Base-by-base conservation (phyloP, 1,140 invertebrate species). In the Marisa cornuarietis region DNA sequence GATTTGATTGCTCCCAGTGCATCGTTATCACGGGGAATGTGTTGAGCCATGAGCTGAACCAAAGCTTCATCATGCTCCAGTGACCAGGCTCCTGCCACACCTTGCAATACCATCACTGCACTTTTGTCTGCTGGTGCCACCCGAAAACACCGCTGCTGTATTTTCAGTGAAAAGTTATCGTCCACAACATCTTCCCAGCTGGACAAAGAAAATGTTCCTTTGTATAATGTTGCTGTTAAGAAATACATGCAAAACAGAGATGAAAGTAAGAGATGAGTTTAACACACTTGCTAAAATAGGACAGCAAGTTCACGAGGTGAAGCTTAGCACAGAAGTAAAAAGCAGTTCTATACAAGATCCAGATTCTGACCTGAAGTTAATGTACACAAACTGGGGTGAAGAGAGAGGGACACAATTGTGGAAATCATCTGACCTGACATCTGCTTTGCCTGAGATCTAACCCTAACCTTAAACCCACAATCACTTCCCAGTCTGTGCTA, bases 21-120 rank as follows among this genome's bases (percentile, higher is more conserved):
- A 54, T 88, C 86, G 81, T 88, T 87, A 65, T 90, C 87, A 71
- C 85, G 83, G 49, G 87, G 85, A 22, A 88, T 82, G 78, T 86
- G 83, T 79, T 89, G 85, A 13, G 87, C 87, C 82, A 91, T 87
- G 51, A 91, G 85, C 58, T 87, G 83, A 0, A 88, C 88, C n/a
- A 91, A 82, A 20, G 87, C 87, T 72, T 90, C 89, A 82, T 91
- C 90, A 81, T 88, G 85, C 69, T 90, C 87, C 81, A 88, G 74
- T 49, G 86, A 85, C 90, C 90, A 91, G 76, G 82, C 84, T n/a
- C 79, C 49, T 20, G 87, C 87, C 11, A 88, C 49, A 22, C 79
- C 78, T 54, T 78, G 77, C 66, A 90, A 78, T 78, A 81, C 83
- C n/a, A 80, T 71, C 66, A 90, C 86, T 71, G 88, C 84, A n/a